Evolutionary conservation across 1,140 invertebrate species (phyloP).

Genomic region (Cataglyphis hispanica): DNA sequence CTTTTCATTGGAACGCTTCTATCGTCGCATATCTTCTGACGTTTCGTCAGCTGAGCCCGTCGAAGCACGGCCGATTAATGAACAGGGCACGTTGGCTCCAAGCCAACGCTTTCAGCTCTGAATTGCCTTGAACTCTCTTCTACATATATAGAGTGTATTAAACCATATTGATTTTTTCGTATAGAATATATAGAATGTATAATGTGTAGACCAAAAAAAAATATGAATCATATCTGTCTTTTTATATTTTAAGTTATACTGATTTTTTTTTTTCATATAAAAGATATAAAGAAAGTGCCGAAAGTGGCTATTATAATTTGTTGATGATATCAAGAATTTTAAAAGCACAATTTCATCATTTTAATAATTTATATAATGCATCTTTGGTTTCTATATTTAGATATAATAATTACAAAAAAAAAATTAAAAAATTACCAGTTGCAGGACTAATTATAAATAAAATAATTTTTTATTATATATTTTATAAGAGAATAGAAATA

Average conservation of each 20-base stretch:
- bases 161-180: constrained; percentile 27
- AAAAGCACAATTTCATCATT: not conserved
- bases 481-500: not conserved
- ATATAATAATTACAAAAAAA: not conserved
- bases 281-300: not conserved
- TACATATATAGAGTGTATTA: not conserved
- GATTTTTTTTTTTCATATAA: not conserved
- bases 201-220: not conserved
- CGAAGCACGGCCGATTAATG: not conserved
- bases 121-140: not conserved
- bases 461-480: not conserved
- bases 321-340: not conserved
- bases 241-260: not conserved
- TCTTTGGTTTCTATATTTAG: not conserved
- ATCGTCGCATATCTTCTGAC: not conserved
- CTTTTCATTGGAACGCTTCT: not conserved
- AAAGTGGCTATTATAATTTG: not conserved
- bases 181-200: not conserved
- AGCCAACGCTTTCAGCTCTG: not conserved
- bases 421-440: not conserved
- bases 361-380: not conserved
- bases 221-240: not conserved
- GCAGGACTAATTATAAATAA: not conserved
- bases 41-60: not conserved
- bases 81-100: not conserved